These are phyloP conservation scores for Adrianichthys oophorus DNA, from an alignment of 2,797 vertebrate species.

Conservation along the genomic window DNA sequence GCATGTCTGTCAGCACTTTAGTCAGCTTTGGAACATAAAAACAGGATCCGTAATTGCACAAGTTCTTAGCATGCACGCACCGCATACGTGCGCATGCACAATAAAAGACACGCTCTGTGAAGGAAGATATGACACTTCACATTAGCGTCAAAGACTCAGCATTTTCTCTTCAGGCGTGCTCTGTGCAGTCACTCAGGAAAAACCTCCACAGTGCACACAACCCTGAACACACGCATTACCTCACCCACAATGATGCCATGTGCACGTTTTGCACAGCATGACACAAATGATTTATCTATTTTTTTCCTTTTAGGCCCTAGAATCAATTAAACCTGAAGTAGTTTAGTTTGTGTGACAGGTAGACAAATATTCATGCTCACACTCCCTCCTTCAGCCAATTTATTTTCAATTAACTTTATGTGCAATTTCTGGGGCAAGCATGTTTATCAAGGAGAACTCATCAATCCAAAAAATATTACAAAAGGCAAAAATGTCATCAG, in stretches of 20 bases:
- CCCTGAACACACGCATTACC: conserved; percentile 2
- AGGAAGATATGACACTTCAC: conserved; percentile 59
- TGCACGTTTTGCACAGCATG: neutral
- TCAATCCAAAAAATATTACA: neutral
- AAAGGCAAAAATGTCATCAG: neutral
- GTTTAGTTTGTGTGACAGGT: neutral
- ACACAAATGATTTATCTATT: conserved; percentile 5
- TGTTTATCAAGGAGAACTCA: neutral
- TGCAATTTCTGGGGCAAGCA: neutral
- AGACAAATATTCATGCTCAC: neutral
- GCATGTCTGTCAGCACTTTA: conserved; percentile 58
- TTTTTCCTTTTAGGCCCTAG: neutral
- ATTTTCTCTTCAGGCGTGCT: conserved; percentile 34
- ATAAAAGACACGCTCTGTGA: conserved; percentile 37
- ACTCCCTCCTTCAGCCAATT: neutral
- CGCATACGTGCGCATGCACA: conserved; percentile 41
- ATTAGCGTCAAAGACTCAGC: conserved; percentile 68
- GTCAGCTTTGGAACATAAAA: conserved; percentile 32
- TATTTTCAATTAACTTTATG: neutral
- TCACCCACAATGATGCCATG: conserved; percentile 2
- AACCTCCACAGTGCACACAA: conserved; percentile 32
- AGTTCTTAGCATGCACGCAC: conserved; percentile 45
- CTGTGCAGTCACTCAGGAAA: conserved; percentile 49
- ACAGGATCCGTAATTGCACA: conserved; percentile 62
- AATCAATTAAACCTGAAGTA: neutral